Evolutionary conservation across 2,888 invertebrate species (phyloP), one percentile per base, ranked within the genome.

Genomic region (Elysia crispata): DNA sequence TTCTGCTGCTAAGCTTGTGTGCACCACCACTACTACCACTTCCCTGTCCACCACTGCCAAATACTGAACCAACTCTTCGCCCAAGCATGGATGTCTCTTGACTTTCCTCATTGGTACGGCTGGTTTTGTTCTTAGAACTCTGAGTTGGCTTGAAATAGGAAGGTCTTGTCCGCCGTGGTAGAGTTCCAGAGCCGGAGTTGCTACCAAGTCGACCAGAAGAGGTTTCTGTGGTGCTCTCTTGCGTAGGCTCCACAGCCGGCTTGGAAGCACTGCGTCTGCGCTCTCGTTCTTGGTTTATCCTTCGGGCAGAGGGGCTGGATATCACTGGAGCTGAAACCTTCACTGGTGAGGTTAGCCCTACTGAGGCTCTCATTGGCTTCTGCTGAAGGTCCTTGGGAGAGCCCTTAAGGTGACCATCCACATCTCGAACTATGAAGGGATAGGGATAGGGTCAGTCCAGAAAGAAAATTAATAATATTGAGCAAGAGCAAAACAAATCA

Each of bases 61-160:
- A 41, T 11, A 41, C 41, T 11, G 41, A 41, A 41, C 41, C 41
- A 41, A 41, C 41, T 11, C 41, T 41, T 18, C n/a, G n/a, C 20
- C 23, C 60, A 57, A 57, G 15, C 13, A 62, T 50, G 23, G 33
- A 20, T 1, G 79, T 66, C 33, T 54, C 33, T 33, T 33, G 20
- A 25, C 25, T 66, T 50, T 5, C 70, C 18, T 60, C 73, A 20
- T 33, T 54, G 70, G 30, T 49, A 54, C 66, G 70, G 57, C 49
- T 74, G 0, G 75, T 72, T 49, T 81, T 83, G n/a, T 78, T 76
- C 15, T 75, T 77, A 1, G 83, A 83, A 20, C 81, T 78, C 50
- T 66, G 62, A 11, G 81, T 81, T 1, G 81, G 74, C 31, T 78
- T 74, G 67, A 80, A 83, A 41, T 80, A 81, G 20, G 83, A 80